Evolutionary conservation across 2,797 vertebrate species (phyloP).

Genomic region (Margarornis squamiger): DNA sequence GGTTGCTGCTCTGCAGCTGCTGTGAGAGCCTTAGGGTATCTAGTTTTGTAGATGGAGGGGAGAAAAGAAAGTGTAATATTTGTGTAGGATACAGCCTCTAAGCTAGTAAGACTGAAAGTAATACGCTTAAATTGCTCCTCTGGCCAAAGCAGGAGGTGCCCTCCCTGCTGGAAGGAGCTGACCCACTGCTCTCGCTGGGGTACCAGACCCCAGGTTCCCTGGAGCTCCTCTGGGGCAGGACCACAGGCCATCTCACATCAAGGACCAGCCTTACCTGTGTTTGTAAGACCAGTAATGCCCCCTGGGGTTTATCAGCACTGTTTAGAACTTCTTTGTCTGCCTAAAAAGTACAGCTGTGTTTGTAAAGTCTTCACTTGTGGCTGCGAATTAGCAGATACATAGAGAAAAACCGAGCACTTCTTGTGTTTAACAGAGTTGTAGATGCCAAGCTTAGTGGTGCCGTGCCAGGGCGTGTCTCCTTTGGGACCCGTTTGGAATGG

Average conservation of each 20-base stretch:
- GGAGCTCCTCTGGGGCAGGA: background rate
- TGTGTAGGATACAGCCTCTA: background rate
- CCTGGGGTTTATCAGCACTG: background rate
- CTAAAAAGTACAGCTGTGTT: background rate
- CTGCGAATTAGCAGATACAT: background rate
- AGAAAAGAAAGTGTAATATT: background rate
- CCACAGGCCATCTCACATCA: background rate
- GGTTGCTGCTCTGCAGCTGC: background rate
- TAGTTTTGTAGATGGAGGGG: background rate
- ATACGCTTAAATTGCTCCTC: background rate
- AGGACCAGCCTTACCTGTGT: background rate
- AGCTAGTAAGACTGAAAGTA: background rate
- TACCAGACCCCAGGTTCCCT: background rate
- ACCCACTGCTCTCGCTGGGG: background rate
- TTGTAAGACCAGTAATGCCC: background rate
- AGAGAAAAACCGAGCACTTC: background rate
- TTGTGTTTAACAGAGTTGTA: background rate
- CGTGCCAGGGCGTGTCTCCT: background rate
- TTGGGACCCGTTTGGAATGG: background rate
- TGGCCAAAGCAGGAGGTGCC: background rate
- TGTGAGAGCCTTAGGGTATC: background rate
- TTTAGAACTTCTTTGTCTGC: background rate
- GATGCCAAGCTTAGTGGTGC: background rate
- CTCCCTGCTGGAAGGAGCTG: background rate
- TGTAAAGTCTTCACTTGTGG: background rate